phyloP scores from a whole-genome alignment of 2,113 vertebrate genomes.

The Strigops habroptila region DNA sequence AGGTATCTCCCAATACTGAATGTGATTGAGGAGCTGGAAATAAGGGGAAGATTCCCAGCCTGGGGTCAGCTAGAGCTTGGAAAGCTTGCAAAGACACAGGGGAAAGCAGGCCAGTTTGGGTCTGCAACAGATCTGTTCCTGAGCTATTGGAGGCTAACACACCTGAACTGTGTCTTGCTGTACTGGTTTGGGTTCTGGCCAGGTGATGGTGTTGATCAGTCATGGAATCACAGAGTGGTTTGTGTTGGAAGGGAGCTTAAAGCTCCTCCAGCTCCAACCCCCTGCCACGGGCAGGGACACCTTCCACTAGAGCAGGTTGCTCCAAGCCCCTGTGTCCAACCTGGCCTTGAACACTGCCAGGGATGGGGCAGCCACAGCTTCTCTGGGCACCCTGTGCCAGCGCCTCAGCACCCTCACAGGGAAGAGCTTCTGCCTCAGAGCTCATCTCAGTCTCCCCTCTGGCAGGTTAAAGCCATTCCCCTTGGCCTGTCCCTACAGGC shows the following conservation, averaged over 20 bases:
- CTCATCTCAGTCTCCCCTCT: not conserved
- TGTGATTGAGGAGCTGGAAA: not conserved
- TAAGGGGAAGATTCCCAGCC: not conserved
- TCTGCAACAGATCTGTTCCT: not conserved
- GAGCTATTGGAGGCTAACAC: not conserved
- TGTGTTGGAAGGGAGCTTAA: no score
- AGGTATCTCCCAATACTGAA: not conserved
- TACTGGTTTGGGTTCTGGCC: not conserved
- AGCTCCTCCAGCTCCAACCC: no score
- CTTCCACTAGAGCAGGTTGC: no score
- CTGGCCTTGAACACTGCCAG: no score
- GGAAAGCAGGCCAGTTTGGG: not conserved
- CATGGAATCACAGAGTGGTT: no score
- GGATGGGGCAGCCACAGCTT: no score
- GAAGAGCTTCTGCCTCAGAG: not conserved
- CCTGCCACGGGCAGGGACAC: no score
- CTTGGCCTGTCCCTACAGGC: not conserved
- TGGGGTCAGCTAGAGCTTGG: not conserved
- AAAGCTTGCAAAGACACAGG: not conserved
- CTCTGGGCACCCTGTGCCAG: no score
- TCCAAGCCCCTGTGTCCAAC: no score
- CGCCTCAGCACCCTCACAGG: no score
- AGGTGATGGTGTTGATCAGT: not conserved
- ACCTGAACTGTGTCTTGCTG: not conserved
- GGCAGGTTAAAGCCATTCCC: not conserved